These are phyloP conservation scores for Holacanthella duospinosa DNA, from an alignment of 2,888 invertebrate species.

Conservation along the genomic window DNA sequence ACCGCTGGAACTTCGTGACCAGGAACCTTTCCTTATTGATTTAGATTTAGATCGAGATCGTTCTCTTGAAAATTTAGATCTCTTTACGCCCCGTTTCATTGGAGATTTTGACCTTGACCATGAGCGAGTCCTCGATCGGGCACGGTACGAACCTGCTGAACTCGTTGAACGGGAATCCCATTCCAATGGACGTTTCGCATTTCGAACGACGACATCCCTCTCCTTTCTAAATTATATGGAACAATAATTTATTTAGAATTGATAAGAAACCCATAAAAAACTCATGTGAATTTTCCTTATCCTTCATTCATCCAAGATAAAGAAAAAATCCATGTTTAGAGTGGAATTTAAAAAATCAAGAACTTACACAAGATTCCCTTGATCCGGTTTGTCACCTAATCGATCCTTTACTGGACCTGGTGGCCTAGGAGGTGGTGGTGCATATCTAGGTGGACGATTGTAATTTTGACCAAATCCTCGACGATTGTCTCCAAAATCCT, in stretches of 20 bases:
- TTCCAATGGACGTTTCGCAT: neutral
- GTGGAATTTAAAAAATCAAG: neutral
- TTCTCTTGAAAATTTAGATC: constrained; percentile 25
- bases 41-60: constrained; percentile 15
- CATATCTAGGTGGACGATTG: constrained; percentile 22
- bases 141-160: constrained; percentile 42
- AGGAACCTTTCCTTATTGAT: constrained; percentile 7
- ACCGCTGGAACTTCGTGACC: neutral
- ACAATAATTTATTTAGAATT: neutral
- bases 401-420: constrained; percentile 12
- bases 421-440: constrained; percentile 24
- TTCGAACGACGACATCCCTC: neutral
- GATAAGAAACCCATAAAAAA: neutral
- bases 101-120: constrained; percentile 13
- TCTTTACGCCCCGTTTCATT: constrained; percentile 14
- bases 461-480: constrained; percentile 10
- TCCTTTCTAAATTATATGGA: neutral
- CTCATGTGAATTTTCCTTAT: neutral
- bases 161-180: neutral
- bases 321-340: too few species aligned
- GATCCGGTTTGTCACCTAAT: constrained; percentile 14
- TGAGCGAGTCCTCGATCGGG: constrained; percentile 37
- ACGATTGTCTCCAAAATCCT: constrained; percentile 19
- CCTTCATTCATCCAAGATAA: too few species aligned
- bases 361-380: constrained; percentile 14